Percentiles rank a stretch among this genome's conserved stretches.
Evolutionary conservation across 2,113 vertebrate genomes (phyloP).

Genomic region (Heteronetta atricapilla): DNA sequence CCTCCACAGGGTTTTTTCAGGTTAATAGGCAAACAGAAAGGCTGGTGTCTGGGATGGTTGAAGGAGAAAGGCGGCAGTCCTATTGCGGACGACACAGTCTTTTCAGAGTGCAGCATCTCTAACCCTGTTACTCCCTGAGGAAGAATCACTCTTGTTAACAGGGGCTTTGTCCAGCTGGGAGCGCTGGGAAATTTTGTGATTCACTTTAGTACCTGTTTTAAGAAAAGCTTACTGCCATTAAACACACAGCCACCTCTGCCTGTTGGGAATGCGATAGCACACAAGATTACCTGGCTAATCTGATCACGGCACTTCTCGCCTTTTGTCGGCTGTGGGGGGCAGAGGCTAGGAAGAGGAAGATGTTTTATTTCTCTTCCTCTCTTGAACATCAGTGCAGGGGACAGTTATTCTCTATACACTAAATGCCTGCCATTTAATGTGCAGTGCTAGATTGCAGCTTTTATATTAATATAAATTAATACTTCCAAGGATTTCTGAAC

Average conservation of each 20-base stretch:
- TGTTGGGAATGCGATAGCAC: background rate
- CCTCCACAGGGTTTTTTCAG: background rate
- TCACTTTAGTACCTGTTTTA: slow-evolving; percentile 9
- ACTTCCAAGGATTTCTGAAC: background rate
- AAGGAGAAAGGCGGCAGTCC: background rate
- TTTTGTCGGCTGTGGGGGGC: background rate
- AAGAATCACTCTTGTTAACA: slow-evolving; percentile 8
- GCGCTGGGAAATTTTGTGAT: slow-evolving; percentile 27
- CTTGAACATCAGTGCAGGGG: background rate
- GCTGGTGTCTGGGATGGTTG: background rate
- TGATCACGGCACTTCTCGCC: background rate
- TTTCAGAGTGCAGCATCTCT: background rate
- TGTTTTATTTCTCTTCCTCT: background rate
- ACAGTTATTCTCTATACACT: background rate
- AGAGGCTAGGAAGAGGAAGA: background rate
- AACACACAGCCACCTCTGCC: background rate
- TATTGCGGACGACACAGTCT: background rate
- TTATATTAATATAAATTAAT: background rate
- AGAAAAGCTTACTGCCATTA: slow-evolving; percentile 21
- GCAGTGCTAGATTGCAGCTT: background rate
- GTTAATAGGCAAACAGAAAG: background rate
- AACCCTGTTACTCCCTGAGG: background rate
- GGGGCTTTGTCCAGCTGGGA: background rate
- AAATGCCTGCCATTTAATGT: background rate
- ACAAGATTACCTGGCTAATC: background rate